A percentile compares a stretch with the other conserved stretches of the same genome.
Conservation (phyloP, 1,140 invertebrate species). For the Amyelois transitella region DNA sequence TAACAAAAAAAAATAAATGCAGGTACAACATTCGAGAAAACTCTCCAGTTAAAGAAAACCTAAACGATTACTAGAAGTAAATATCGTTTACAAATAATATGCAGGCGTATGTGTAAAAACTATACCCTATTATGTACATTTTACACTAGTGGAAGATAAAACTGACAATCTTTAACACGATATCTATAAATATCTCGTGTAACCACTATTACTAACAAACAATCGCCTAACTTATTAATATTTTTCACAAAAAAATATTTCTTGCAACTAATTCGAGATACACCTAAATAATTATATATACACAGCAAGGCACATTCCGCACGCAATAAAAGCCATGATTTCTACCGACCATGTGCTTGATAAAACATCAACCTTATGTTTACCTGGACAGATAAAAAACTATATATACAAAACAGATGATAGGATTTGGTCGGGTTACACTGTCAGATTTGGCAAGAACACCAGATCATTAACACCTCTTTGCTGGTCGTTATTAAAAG, state of each 20-base stretch:
- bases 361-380: slow-evolving; percentile 57
- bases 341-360: slow-evolving; percentile 64
- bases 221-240: slow-evolving; percentile 64
- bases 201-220: slow-evolving; percentile 60
- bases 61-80: slow-evolving; percentile 69
- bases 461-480: background rate
- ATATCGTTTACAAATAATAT: slow-evolving; percentile 59
- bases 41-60: slow-evolving; percentile 68
- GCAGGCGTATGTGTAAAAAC: slow-evolving; percentile 49
- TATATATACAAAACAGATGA: background rate
- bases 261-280: slow-evolving; percentile 74
- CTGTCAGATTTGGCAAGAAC: slow-evolving; percentile 5
- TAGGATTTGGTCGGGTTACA: background rate
- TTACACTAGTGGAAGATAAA: slow-evolving; percentile 70
- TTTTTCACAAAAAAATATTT: slow-evolving; percentile 72
- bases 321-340: slow-evolving; percentile 70
- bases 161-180: slow-evolving; percentile 71
- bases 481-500: too few relatives aligned
- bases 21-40: slow-evolving; percentile 76
- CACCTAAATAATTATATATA: slow-evolving; percentile 69
- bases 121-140: slow-evolving; percentile 64
- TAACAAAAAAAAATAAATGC: slow-evolving; percentile 73
- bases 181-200: slow-evolving; percentile 58
- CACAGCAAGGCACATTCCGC: slow-evolving; percentile 76
- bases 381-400: slow-evolving; percentile 34